Evolutionary conservation across 2,888 invertebrate genomes (phyloP).

Genomic region (Andrena fulva): DNA sequence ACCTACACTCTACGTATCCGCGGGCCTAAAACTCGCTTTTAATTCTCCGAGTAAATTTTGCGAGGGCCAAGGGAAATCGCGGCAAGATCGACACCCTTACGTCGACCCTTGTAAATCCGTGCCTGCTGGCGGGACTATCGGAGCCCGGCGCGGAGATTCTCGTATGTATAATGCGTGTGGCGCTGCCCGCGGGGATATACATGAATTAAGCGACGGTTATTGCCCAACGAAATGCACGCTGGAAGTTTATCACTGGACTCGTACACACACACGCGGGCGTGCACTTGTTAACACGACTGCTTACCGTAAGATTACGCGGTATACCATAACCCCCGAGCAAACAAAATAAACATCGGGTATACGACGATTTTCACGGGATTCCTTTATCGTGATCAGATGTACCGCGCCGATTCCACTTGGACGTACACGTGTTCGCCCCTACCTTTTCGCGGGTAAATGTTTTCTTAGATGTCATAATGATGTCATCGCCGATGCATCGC

Average conservation of each 20-base stretch:
- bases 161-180: slow-evolving; percentile 52
- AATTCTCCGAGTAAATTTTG: no score
- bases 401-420: slow-evolving; percentile 45
- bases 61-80: not conserved
- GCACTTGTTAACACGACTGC: slow-evolving; percentile 74
- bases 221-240: slow-evolving; percentile 64
- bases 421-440: slow-evolving; percentile 51
- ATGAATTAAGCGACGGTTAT: slow-evolving; percentile 76
- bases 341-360: slow-evolving; percentile 51
- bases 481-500: slow-evolving; percentile 25
- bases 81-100: not conserved
- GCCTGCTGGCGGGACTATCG: slow-evolving; percentile 41
- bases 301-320: slow-evolving; percentile 72
- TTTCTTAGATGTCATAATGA: slow-evolving; percentile 45
- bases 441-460: slow-evolving; percentile 41
- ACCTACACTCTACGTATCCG: no score
- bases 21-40: no score
- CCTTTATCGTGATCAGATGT: slow-evolving; percentile 54
- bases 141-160: slow-evolving; percentile 26
- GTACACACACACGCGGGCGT: slow-evolving; percentile 43
- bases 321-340: slow-evolving; percentile 44
- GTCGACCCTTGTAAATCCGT: slow-evolving; percentile 42
- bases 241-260: slow-evolving; percentile 72
- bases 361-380: slow-evolving; percentile 59
- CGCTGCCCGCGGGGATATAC: slow-evolving; percentile 50